Evolutionary conservation across 2,888 invertebrate species (phyloP), one percentile per base, ranked within the genome.

Genomic region (Laspeyria flexula): DNA sequence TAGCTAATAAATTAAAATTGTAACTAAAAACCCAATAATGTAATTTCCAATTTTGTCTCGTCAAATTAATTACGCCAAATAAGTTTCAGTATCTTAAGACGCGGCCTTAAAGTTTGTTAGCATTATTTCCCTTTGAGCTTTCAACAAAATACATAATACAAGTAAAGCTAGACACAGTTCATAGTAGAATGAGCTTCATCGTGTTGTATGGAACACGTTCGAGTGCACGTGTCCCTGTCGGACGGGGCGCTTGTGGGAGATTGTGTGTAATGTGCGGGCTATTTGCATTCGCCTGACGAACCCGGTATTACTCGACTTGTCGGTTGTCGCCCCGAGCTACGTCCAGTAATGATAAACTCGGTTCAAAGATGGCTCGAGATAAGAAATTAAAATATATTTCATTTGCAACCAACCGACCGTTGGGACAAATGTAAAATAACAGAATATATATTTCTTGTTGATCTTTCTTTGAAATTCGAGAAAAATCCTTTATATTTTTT

Each of bases 191-290:
- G 6, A 18, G 1, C 0, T 11, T 15, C 23, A 35, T 21, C 29
- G 41, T 41, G 35, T 30, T 18, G 11, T 37, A 37, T 21, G 5
- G 37, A 6, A 21, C 7, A 10, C 21, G 18, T 10, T 2, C 7
- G 7, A 25, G 21, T 7, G 37, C 11, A 21, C n/a, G 35, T 15
- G 21, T 47, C 21, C 21, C 21, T n/a, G n/a, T 25, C 34, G 39
- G 34, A 18, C 15, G n/a, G n/a, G n/a, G n/a, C n/a, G n/a, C n/a
- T n/a, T 27, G 23, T 7, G 7, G 40, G 27, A 47, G 33, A 41
- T 47, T 34, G 40, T 13, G 34, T 40, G 46, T 40, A 18, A 47
- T 34, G 46, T 47, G 29, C 33, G 45, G 39, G 27, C 27, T 47
- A 35, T 47, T 34, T 25, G 40, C 33, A 16, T 11, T 27, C 31